These are phyloP conservation scores for Dipodomys stephensi DNA, from an alignment of 2,113 vertebrate species.

Conservation along the genomic window DNA sequence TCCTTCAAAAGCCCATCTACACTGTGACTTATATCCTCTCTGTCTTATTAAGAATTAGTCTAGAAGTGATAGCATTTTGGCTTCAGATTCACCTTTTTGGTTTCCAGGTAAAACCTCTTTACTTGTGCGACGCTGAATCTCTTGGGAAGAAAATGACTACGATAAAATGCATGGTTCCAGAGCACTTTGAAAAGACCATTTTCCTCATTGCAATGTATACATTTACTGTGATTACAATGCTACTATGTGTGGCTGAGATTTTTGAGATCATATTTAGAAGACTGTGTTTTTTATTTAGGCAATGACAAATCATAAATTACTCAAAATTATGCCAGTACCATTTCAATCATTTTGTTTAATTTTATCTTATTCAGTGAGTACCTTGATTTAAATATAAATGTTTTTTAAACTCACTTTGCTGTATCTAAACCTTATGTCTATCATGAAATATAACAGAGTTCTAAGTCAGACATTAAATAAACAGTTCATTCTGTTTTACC, in stretches of 20 bases:
- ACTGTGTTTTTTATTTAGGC: conserved; percentile 88
- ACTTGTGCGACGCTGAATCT: conserved; percentile 88
- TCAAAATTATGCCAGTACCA: background rate
- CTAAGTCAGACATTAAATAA: background rate
- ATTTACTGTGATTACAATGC: conserved; percentile 92
- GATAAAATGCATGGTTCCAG: conserved; percentile 92
- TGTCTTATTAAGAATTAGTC: conserved; percentile 91
- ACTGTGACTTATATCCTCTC: conserved; percentile 92
- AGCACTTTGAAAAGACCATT: conserved; percentile 95
- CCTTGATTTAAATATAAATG: conserved; percentile 69
- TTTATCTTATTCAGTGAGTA: conserved; percentile 43
- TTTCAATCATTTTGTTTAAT: conserved; percentile 3
- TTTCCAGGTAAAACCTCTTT: conserved; percentile 91
- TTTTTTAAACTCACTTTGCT: conserved; percentile 34
- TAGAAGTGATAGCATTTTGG: conserved; percentile 93
- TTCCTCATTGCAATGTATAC: conserved; percentile 95
- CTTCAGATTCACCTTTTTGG: conserved; percentile 94
- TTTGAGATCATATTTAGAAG: conserved; percentile 92
- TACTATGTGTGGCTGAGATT: conserved; percentile 91
- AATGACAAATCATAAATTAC: conserved; percentile 76
- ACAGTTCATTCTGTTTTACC: conserved; percentile 48
- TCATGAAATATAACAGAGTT: conserved; percentile 45
- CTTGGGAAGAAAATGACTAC: conserved; percentile 89
- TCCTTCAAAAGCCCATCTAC: conserved; percentile 90
- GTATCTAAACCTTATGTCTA: conserved; percentile 31